Evolutionary conservation across 2,113 vertebrate genomes (phyloP).

Genomic region (Larimichthys polyactis): DNA sequence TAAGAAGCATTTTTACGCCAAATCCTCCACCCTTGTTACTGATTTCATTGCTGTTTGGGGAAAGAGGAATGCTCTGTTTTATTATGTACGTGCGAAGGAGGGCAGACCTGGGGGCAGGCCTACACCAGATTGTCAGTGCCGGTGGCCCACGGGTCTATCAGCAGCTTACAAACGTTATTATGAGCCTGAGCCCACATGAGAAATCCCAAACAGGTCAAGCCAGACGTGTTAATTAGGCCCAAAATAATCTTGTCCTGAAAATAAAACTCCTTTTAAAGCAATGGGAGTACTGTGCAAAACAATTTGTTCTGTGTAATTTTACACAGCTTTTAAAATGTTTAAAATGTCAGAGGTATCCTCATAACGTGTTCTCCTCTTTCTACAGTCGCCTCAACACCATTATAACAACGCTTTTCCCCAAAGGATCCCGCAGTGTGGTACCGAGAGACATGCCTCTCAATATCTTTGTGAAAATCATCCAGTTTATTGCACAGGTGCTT

Average conservation of each 20-base stretch:
- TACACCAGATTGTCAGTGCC: background rate
- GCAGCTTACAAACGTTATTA: conserved; percentile 26
- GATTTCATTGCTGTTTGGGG: conserved; percentile 12
- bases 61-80: background rate
- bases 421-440: conserved; percentile 96
- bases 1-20: background rate
- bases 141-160: conserved; percentile 30
- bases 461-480: conserved; percentile 99
- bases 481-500: conserved; percentile 97
- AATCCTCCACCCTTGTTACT: background rate
- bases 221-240: conserved; percentile 32
- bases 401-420: conserved; percentile 95
- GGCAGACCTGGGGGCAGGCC: background rate
- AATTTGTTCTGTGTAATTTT: background rate
- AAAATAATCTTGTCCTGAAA: conserved; percentile 43
- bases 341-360: background rate
- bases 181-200: conserved; percentile 27
- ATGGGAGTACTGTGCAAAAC: conserved; percentile 7
- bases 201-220: conserved; percentile 43
- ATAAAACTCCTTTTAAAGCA: conserved; percentile 15
- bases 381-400: conserved; percentile 95
- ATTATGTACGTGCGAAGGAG: background rate
- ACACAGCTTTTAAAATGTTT: background rate
- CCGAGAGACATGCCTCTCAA: conserved; percentile 98
- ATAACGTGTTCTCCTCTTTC: conserved; percentile 46